Percentiles rank a stretch among this genome's conserved stretches.
phyloP scores from a whole-genome alignment of 2,888 invertebrate species.

The Cancer borealis region DNA sequence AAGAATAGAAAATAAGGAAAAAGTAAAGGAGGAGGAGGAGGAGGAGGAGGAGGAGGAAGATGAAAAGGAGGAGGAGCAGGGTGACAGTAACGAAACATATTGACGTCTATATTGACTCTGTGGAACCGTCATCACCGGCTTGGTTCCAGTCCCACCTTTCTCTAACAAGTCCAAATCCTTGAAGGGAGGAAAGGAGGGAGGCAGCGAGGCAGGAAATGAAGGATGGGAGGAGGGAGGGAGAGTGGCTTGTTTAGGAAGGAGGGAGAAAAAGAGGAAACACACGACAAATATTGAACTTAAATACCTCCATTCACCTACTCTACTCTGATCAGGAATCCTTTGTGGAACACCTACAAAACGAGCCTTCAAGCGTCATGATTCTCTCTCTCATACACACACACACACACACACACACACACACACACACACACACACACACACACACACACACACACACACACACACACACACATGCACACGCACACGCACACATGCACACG shows the following conservation, averaged over 20 bases:
- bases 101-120: background rate
- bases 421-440: background rate
- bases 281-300: background rate
- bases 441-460: background rate
- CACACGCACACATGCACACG: background rate
- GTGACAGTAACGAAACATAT: background rate
- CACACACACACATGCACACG: background rate
- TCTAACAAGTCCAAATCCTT: conserved; percentile 26
- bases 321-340: background rate
- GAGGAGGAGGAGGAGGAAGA: background rate
- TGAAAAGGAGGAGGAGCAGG: background rate
- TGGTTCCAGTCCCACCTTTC: background rate
- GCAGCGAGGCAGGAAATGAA: background rate
- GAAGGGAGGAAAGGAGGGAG: background rate
- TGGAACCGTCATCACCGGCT: conserved; percentile 3
- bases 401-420: too few relatives aligned
- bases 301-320: background rate
- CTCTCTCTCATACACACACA: too few relatives aligned
- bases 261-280: background rate
- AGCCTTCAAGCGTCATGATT: background rate
- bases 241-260: background rate
- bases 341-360: background rate
- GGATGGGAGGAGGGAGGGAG: background rate
- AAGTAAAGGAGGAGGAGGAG: background rate
- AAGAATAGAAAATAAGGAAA: background rate